Percentiles rank a stretch among this genome's conserved stretches.
These are phyloP conservation scores for Montifringilla adamsi DNA, from an alignment of 2,113 vertebrate genomes.

Conservation along the genomic window DNA sequence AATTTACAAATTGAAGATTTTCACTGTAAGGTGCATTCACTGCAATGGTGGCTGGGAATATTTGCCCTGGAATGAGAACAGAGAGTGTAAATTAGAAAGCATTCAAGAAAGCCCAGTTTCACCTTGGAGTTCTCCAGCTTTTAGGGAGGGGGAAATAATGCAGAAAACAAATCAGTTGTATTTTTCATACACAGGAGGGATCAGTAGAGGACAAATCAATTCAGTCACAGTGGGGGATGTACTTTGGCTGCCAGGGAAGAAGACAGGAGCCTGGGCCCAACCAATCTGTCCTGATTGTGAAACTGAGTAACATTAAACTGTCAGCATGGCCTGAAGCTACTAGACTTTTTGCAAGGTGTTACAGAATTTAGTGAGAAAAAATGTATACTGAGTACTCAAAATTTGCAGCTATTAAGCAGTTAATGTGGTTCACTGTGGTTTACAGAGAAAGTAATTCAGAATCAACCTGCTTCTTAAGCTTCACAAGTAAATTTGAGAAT, in stretches of 20 bases:
- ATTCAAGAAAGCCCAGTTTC: background rate
- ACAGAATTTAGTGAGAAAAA: background rate
- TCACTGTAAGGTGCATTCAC: rapidly evolving
- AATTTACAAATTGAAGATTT: rapidly evolving
- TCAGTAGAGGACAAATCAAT: background rate
- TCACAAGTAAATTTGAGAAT: background rate
- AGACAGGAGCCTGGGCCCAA: background rate
- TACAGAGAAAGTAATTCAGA: background rate
- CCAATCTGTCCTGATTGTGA: background rate
- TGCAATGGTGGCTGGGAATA: background rate
- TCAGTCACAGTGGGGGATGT: background rate
- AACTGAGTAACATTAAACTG: background rate
- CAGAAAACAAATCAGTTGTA: background rate
- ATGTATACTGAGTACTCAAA: background rate
- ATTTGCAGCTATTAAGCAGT: background rate
- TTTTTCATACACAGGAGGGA: background rate
- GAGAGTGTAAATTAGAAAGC: background rate
- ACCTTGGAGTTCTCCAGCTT: background rate
- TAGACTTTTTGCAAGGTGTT: background rate
- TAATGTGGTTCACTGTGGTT: background rate
- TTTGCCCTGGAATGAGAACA: slow-evolving; percentile 58
- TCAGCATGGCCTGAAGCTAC: background rate
- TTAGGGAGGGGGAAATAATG: background rate
- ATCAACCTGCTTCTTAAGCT: background rate
- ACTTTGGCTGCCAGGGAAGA: background rate